A percentile compares a stretch with the other conserved stretches of the same genome.
Conservation (phyloP, 2,797 vertebrate species). For the Chiloscyllium punctatum region DNA sequence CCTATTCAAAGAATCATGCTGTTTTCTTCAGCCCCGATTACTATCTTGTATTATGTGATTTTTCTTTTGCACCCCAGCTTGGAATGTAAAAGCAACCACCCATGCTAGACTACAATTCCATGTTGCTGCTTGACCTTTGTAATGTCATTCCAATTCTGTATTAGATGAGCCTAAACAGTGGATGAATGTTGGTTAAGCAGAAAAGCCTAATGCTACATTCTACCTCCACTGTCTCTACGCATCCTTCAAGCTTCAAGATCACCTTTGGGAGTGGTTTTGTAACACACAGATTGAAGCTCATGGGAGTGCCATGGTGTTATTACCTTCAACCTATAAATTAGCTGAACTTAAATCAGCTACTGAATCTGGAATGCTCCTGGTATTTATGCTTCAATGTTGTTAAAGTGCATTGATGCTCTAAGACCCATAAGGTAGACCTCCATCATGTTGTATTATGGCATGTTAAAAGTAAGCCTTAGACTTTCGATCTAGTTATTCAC, state of each 20-base stretch:
- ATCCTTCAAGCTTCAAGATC: background rate
- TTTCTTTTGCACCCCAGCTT: background rate
- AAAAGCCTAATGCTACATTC: background rate
- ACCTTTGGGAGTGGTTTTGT: background rate
- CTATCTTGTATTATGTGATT: background rate
- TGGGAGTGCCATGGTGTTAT: background rate
- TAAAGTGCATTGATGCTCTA: background rate
- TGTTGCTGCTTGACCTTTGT: background rate
- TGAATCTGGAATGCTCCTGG: background rate
- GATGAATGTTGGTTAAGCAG: background rate
- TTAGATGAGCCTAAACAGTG: background rate
- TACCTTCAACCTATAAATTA: background rate
- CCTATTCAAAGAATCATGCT: background rate
- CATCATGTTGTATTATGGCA: no score
- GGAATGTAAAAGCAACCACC: background rate
- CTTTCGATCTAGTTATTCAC: background rate
- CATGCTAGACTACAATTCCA: no score
- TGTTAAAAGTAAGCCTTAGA: background rate
- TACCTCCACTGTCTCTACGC: background rate
- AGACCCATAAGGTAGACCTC: background rate
- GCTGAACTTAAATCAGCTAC: background rate
- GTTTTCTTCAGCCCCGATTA: background rate
- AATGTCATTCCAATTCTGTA: background rate
- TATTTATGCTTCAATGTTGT: background rate
- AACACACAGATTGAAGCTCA: no score